phyloP scores from a whole-genome alignment of 2,113 vertebrate genomes.

The Cacatua alba region DNA sequence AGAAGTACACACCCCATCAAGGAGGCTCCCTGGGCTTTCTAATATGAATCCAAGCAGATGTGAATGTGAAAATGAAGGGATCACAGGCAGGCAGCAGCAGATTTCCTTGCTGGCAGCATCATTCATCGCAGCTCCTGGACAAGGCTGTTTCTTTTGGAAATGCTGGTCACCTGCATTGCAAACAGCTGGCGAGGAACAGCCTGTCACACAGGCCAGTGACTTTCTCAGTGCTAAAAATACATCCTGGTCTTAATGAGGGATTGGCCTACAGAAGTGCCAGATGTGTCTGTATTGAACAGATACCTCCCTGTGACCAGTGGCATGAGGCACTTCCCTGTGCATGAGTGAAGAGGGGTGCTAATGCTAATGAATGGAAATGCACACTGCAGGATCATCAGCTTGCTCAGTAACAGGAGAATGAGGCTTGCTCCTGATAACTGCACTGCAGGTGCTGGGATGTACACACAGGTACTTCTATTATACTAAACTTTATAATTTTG shows the following conservation, averaged over 20 bases:
- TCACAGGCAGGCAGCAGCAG: background rate
- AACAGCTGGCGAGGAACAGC: background rate
- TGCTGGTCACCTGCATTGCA: accelerated
- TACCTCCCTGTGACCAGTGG: accelerated
- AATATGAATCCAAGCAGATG: accelerated
- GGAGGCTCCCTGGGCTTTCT: background rate
- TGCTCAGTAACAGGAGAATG: background rate
- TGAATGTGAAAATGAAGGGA: background rate
- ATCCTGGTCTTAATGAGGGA: background rate
- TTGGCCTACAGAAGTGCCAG: background rate
- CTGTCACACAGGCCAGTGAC: background rate
- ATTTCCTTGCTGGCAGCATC: background rate
- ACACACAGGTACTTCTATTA: background rate
- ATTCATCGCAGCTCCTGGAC: accelerated
- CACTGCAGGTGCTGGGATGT: background rate
- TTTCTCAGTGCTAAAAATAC: background rate
- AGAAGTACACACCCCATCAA: background rate
- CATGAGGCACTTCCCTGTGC: background rate
- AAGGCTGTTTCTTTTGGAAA: background rate
- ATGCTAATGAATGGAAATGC: accelerated
- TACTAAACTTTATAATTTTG: background rate
- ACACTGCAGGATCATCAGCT: background rate
- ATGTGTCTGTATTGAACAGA: background rate
- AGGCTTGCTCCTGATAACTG: background rate
- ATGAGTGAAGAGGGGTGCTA: accelerated